phyloP scores from a whole-genome alignment of 2,888 invertebrate genomes.

The Tipula unca region DNA sequence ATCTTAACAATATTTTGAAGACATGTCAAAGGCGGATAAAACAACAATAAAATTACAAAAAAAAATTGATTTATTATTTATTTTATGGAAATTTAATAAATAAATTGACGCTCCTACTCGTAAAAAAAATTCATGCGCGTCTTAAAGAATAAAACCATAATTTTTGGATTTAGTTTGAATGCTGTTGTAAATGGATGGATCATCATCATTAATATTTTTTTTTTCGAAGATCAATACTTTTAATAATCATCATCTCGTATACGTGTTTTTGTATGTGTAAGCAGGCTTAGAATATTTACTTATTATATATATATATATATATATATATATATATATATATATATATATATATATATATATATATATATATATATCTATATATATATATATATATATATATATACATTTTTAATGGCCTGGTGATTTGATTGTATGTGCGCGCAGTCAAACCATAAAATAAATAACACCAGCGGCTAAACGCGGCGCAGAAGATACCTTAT shows the following conservation, averaged over 20 bases:
- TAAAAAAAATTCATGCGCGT: neutral
- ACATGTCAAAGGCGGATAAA: constrained; percentile 9
- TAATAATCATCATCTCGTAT: neutral
- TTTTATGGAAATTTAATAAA: constrained; percentile 14
- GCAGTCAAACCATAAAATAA: neutral
- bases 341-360: too few species aligned
- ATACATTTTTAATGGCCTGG: neutral
- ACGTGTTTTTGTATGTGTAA: neutral
- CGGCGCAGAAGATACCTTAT: neutral
- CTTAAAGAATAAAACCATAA: constrained; percentile 2
- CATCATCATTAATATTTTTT: constrained; percentile 9
- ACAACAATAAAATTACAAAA: neutral
- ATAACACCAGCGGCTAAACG: neutral
- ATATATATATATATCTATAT: too few species aligned
- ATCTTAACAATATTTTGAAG: neutral
- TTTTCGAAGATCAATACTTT: neutral
- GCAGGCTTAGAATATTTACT: neutral
- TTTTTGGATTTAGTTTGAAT: neutral
- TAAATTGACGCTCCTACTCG: constrained; percentile 8
- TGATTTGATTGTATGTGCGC: neutral
- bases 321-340: too few species aligned
- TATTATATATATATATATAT: too few species aligned
- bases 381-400: neutral
- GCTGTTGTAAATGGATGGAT: neutral
- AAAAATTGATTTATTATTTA: constrained; percentile 14